Evolutionary conservation across 2,797 vertebrate genomes (phyloP).

Genomic region (Petrocephalus sullivani): DNA sequence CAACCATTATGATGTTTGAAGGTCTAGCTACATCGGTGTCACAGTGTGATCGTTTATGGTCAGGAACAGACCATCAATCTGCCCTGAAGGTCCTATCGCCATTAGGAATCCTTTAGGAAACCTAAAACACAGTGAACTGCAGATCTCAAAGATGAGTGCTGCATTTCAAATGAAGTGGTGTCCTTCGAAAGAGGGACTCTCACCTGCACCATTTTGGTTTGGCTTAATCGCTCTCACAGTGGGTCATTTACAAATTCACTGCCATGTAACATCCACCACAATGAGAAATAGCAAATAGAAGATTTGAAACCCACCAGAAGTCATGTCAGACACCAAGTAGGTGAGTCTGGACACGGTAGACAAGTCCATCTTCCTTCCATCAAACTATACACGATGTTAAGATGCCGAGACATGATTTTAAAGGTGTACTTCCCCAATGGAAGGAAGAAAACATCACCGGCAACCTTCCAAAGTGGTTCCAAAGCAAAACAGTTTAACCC

Average conservation of each 20-base stretch:
- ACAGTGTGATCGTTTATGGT: neutral
- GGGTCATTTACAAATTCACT: neutral
- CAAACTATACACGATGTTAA: neutral
- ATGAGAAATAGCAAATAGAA: neutral
- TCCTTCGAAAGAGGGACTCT: neutral
- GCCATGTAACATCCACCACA: neutral
- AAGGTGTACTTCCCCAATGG: conserved; percentile 33
- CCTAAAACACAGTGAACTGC: neutral
- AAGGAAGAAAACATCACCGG: conserved; percentile 33
- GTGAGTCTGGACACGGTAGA: neutral
- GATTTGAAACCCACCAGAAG: neutral
- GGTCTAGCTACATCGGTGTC: neutral
- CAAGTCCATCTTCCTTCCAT: neutral
- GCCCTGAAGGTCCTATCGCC: neutral
- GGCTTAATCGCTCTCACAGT: conserved; percentile 9
- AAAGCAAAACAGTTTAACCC: conserved; percentile 24
- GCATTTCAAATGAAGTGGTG: neutral
- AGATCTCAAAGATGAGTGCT: neutral
- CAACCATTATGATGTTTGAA: neutral
- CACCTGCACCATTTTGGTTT: neutral
- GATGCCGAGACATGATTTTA: neutral
- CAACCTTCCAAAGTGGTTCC: neutral
- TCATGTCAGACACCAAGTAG: neutral
- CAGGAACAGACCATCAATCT: neutral
- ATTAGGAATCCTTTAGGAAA: neutral